Percentiles rank a stretch among this genome's conserved stretches.
Evolutionary conservation across 1,140 invertebrate species (phyloP).

Genomic region (Drosophila hydei): DNA sequence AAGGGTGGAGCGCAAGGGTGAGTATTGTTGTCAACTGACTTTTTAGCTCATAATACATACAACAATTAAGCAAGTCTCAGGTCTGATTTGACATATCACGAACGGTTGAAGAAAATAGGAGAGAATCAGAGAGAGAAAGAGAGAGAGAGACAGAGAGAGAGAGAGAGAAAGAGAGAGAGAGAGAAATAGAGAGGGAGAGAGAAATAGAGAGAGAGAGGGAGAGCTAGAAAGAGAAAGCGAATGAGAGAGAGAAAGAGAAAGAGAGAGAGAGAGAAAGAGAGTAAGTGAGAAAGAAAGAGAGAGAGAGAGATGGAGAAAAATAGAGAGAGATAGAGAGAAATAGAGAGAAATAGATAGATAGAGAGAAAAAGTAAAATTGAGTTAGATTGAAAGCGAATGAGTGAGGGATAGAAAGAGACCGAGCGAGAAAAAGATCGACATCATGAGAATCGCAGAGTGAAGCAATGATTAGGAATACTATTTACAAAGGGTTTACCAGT

Average conservation of each 20-base stretch:
- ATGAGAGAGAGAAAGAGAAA: neutral
- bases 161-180: neutral
- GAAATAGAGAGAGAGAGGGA: neutral
- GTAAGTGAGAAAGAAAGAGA: too few relatives aligned
- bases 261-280: neutral
- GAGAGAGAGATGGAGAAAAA: too few relatives aligned
- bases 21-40: neutral
- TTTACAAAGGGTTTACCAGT: neutral
- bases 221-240: too few relatives aligned
- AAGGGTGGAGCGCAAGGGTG: slow-evolving; percentile 6
- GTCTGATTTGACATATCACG: too few relatives aligned
- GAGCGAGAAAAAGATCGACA: too few relatives aligned
- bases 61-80: too few relatives aligned
- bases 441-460: neutral
- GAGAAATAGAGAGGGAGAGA: neutral
- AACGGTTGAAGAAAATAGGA: too few relatives aligned
- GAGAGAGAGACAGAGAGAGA: neutral
- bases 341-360: too few relatives aligned
- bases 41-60: neutral
- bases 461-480: neutral
- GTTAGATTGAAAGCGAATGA: too few relatives aligned
- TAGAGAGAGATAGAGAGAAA: too few relatives aligned
- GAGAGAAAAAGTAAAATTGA: too few relatives aligned
- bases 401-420: too few relatives aligned
- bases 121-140: neutral